Base-by-base conservation (phyloP, 2,888 invertebrate species). In the Byasa hedistus region DNA sequence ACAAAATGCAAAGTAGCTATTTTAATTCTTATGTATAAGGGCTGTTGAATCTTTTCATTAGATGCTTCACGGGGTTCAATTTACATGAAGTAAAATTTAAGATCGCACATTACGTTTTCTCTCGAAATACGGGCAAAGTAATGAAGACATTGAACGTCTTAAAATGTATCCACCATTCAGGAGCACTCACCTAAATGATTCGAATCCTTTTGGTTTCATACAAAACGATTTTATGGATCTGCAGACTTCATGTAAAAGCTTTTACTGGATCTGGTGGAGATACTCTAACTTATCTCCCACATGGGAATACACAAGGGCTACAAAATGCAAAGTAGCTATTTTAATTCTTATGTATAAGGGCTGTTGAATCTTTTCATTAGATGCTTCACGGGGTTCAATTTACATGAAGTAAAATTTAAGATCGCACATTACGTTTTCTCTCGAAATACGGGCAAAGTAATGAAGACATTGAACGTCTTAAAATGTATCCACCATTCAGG, bases 151-250 rank as follows among this genome's bases (percentile, higher is more conserved):
- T 48, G 8, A 48, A 48, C 3, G 48, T 48, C 48, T n/a, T 48
- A 3, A 48, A 48, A 48, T n/a, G 48, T 48, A 48, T 8, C 48
- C 22, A 62, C 56, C 17, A 56, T 56, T 56, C 27, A 19, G 23
- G 27, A 56, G 56, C 56, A 56, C 56, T 62, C 39, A 39, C 55
- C 39, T 56, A 62, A 55, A 56, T 27, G 56, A 56, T 56, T 15
- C 12, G 24, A 56, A 27, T 56, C 56, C 24, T 24, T 56, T 56
- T 17, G 27, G 27, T 24, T 56, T 27, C 3, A 55, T 23, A 55
- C 52, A 52, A 27, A 4, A 39, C 39, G 15, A 39, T 39, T 39
- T 39, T 39, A 39, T 39, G 12, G 12, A 39, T 39, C 39, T 39
- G 12, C 15, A 39, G 12, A 39, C 2, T 39, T 19, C n/a, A n/a